phyloP scores from a whole-genome alignment of 1,140 invertebrate genomes.

The Linepithema humile region DNA sequence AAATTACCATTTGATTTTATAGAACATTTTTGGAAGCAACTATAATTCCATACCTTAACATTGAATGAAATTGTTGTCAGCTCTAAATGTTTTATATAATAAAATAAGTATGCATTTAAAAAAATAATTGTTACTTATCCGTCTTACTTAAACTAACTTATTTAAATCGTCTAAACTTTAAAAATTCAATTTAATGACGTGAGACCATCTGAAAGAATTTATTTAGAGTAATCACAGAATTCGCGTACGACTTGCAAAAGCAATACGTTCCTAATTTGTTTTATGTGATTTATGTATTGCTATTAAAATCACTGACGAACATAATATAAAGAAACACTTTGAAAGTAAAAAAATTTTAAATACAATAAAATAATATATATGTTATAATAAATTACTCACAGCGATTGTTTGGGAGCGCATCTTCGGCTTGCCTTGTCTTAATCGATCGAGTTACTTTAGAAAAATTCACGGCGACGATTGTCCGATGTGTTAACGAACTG shows the following conservation, averaged over 20 bases:
- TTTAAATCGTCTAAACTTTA: background rate
- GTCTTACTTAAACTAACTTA: background rate
- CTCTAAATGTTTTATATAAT: background rate
- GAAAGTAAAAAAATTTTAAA: background rate
- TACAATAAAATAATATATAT: background rate
- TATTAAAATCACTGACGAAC: slow-evolving; percentile 11
- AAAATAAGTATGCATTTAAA: background rate
- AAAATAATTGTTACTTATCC: background rate
- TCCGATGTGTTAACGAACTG: slow-evolving; percentile 62
- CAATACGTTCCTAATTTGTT: background rate
- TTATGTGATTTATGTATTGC: no score
- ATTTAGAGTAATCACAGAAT: slow-evolving; percentile 3
- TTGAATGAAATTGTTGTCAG: background rate
- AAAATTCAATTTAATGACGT: background rate
- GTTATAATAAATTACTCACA: slow-evolving; percentile 75
- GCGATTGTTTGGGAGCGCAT: slow-evolving; percentile 74
- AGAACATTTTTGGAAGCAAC: background rate
- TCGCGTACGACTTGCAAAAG: slow-evolving; percentile 16
- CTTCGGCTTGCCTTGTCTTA: slow-evolving; percentile 36
- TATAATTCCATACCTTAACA: no score
- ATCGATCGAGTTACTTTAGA: background rate
- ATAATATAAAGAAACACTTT: slow-evolving; percentile 12
- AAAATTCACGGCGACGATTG: slow-evolving; percentile 1
- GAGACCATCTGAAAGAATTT: background rate
- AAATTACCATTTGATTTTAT: background rate